A percentile compares a stretch with the other conserved stretches of the same genome.
Evolutionary conservation across 1,140 invertebrate species (phyloP).

Genomic region (Adelges cooleyi): DNA sequence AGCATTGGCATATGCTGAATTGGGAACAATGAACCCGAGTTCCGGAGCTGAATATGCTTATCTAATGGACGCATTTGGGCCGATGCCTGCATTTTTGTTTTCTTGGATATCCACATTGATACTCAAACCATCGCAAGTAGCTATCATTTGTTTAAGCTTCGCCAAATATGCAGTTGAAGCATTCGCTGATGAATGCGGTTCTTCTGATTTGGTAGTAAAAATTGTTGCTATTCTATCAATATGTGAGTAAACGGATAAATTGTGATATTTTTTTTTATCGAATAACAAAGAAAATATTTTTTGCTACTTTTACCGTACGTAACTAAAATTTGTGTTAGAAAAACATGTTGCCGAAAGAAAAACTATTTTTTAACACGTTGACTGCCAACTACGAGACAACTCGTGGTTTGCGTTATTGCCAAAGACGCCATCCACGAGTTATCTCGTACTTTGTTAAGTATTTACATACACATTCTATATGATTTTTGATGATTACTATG

Average conservation of each 20-base stretch:
- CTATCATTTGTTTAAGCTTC: slow-evolving; percentile 87
- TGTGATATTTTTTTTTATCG: too few relatives aligned
- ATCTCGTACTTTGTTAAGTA: too few relatives aligned
- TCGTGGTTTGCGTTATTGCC: too few relatives aligned
- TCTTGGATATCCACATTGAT: slow-evolving; percentile 85
- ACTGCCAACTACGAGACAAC: too few relatives aligned
- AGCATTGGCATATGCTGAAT: slow-evolving; percentile 80
- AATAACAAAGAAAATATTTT: too few relatives aligned
- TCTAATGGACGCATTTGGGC: slow-evolving; percentile 80
- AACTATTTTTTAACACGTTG: too few relatives aligned
- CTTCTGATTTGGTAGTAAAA: slow-evolving; percentile 61
- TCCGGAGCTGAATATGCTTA: slow-evolving; percentile 89
- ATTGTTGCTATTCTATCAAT: slow-evolving; percentile 68
- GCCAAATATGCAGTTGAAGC: slow-evolving; percentile 88
- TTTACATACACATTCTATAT: too few relatives aligned
- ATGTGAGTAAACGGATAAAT: slow-evolving; percentile 46
- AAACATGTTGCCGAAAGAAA: too few relatives aligned
- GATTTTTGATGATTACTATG: too few relatives aligned
- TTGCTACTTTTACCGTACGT: too few relatives aligned
- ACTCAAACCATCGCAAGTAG: slow-evolving; percentile 84
- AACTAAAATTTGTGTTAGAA: too few relatives aligned
- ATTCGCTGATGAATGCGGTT: slow-evolving; percentile 72
- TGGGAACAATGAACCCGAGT: slow-evolving; percentile 86
- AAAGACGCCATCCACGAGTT: too few relatives aligned
- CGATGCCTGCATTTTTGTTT: slow-evolving; percentile 79